Evolutionary conservation across 2,797 vertebrate species (phyloP), one percentile per base, ranked within the genome.

Genomic region (Chaetodon trifasciatus): DNA sequence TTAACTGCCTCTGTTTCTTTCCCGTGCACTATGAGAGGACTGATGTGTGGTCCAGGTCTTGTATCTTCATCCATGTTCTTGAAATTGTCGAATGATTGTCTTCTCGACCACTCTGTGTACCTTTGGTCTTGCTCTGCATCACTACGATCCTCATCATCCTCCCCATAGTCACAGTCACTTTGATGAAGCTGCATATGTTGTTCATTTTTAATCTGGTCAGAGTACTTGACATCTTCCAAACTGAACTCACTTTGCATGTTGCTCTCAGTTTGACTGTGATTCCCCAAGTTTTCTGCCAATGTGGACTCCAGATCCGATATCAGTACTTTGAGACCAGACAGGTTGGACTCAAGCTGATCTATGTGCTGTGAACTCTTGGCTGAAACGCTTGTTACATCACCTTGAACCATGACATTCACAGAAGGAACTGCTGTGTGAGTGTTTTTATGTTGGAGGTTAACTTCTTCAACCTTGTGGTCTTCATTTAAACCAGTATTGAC

Each of bases 261-360:
- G 44, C 50, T 71, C 58, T 79, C 82, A 63, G 63, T 62, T 49
- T 74, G 87, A 28, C 69, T 71, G 57, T 55, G 68, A 70, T 61
- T 78, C 10, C 83, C 81, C 17, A 84, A 58, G 3, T 91, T 89
- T 39, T 87, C 86, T 53, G 90, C 88, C 19, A 95, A 80, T 0
- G 90, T 93, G 35, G 88, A 93, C 87, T 94, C 94, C 79, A 96
- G 87, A 86, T 95, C 93, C 10, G 91, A 93, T 82, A 96, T 95
- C 68, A 94, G 49, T 4, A 82, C 80, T 86, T 95, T 95, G 7
- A 95, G 84, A 70, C 90, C 83, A 47, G 87, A 94, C 55, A 96
- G 88, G 81, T 91, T 94, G 15, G 89, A 83, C 89, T 95, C 94
- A 0, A 95, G 88, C 68, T 93, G 90, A 64, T 94, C 86, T 13